These are phyloP conservation scores for Podarcis muralis DNA, from an alignment of 2,113 vertebrate species.

Conservation along the genomic window DNA sequence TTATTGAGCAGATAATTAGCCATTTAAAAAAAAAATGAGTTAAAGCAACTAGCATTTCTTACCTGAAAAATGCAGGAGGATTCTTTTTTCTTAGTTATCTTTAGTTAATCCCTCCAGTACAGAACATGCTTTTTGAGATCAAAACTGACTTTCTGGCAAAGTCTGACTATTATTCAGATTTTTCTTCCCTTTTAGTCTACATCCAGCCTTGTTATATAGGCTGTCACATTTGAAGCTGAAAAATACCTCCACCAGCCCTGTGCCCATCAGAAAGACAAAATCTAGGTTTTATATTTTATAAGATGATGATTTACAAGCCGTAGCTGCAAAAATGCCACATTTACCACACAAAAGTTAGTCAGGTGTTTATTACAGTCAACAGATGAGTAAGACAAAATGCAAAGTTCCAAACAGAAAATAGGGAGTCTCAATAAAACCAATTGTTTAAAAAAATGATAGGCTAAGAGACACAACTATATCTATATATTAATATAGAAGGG, in stretches of 20 bases:
- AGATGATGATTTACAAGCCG: neutral
- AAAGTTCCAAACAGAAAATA: no score
- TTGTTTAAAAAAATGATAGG: no score
- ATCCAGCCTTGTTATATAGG: neutral
- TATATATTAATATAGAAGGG: no score
- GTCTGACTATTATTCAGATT: neutral
- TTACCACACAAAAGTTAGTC: neutral
- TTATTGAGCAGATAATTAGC: conserved; percentile 61
- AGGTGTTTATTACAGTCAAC: no score
- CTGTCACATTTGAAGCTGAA: neutral
- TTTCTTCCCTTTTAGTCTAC: neutral
- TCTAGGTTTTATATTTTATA: neutral
- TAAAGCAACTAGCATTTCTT: conserved; percentile 45
- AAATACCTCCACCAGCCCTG: neutral
- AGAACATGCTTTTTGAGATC: conserved; percentile 40
- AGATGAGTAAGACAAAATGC: no score
- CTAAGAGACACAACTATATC: no score
- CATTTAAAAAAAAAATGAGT: conserved; percentile 39
- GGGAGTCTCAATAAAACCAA: no score
- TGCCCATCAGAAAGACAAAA: neutral
- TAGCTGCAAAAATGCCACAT: neutral
- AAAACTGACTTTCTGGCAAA: conserved; percentile 41
- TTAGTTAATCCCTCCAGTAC: conserved; percentile 40
- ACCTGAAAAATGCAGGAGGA: conserved; percentile 12
- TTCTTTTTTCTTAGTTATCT: conserved; percentile 32